These are phyloP conservation scores for Echeneis naucrates DNA, from an alignment of 2,797 vertebrate species.

Conservation along the genomic window DNA sequence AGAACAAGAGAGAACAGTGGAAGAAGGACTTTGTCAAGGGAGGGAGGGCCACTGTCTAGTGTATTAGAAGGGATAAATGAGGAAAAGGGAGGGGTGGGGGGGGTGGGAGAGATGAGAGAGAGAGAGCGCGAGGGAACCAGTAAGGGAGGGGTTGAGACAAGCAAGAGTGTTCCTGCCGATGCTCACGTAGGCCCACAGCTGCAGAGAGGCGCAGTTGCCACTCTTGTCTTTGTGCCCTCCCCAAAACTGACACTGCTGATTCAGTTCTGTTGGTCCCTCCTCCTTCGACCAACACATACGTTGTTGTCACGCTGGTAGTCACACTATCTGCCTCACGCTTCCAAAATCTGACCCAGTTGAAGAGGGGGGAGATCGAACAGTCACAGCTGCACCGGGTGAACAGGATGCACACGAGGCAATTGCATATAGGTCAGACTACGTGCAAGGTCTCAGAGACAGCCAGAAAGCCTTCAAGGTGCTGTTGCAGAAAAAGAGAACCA, in stretches of 20 bases:
- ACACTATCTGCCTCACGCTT: constrained; percentile 63
- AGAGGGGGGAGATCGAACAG: constrained; percentile 14
- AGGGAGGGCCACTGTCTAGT: constrained; percentile 29
- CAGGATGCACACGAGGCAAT: constrained; percentile 39
- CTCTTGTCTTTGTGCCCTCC: constrained; percentile 60
- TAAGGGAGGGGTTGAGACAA: constrained; percentile 56
- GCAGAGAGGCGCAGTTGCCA: constrained; percentile 74
- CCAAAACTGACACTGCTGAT: constrained; percentile 48
- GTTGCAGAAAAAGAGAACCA: constrained; percentile 32
- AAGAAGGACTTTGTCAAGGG: constrained; percentile 36
- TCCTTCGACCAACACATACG: constrained; percentile 33
- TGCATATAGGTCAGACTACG: constrained; percentile 58
- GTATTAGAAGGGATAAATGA: constrained; percentile 69
- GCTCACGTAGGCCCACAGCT: constrained; percentile 86
- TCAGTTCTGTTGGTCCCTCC: constrained; percentile 45
- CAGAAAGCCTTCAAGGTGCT: constrained; percentile 14
- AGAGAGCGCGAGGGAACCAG: constrained; percentile 28
- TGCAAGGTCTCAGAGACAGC: constrained; percentile 37
- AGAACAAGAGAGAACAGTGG: constrained; percentile 51
- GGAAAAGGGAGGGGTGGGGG: too few species aligned
- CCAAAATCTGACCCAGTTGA: constrained; percentile 42
- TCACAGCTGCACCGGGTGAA: constrained; percentile 6
- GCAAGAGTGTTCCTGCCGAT: constrained; percentile 77
- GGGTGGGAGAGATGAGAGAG: constrained; percentile 48
- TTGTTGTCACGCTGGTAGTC: constrained; percentile 67